Evolutionary conservation across 2,888 invertebrate genomes (phyloP).

Genomic region (Syrista parreyssii): DNA sequence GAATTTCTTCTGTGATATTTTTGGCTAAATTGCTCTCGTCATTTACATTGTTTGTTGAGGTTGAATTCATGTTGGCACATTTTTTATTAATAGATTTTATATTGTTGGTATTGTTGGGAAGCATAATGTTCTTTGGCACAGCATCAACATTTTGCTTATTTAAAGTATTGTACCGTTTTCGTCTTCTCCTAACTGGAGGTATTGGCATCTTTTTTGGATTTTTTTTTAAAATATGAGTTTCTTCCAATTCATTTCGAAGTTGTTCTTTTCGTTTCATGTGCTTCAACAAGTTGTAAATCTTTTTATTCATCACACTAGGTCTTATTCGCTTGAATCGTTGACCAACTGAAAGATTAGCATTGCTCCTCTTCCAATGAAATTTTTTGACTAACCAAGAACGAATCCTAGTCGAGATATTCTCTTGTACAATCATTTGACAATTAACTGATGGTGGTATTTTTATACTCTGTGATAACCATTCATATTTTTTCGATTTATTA

Average conservation of each 20-base stretch:
- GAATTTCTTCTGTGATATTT: background rate
- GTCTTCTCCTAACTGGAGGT: background rate
- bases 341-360: background rate
- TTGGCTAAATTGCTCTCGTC: background rate
- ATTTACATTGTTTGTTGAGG: background rate
- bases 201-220: background rate
- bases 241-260: background rate
- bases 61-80: background rate
- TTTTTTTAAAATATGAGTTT: background rate
- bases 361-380: slow-evolving; percentile 1
- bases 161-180: background rate
- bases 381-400: slow-evolving; percentile 11
- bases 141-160: background rate
- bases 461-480: background rate
- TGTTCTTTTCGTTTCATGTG: background rate
- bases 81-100: background rate
- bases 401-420: slow-evolving; percentile 1
- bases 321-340: background rate
- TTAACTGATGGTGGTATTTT: background rate
- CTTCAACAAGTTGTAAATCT: background rate
- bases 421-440: background rate
- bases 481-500: background rate
- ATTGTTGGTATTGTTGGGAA: background rate
- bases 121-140: background rate
- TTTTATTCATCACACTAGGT: background rate